Evolutionary conservation across 2,113 vertebrate genomes (phyloP).

Genomic region (Lepisosteus osseus): DNA sequence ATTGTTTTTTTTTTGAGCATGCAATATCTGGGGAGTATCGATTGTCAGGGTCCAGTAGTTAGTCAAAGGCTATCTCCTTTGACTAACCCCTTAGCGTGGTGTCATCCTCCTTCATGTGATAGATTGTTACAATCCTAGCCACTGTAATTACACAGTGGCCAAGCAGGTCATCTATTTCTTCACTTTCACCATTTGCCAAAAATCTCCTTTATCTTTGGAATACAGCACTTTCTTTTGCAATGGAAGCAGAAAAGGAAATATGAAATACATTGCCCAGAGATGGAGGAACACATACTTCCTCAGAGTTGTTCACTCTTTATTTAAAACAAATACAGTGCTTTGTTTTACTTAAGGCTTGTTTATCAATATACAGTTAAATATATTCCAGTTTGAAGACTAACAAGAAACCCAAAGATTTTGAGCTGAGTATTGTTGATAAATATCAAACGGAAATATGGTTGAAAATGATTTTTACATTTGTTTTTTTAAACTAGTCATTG

Average conservation of each 20-base stretch:
- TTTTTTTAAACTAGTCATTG: too few species aligned
- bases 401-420: too few species aligned
- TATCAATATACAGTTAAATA: too few species aligned
- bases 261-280: conserved; percentile 66
- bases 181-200: conserved; percentile 95
- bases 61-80: conserved; percentile 99
- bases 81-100: conserved; percentile 90
- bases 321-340: conserved; percentile 31
- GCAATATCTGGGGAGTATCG: conserved; percentile 92
- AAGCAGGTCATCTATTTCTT: conserved; percentile 97
- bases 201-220: conserved; percentile 92
- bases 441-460: too few species aligned
- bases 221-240: conserved; percentile 85
- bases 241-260: conserved; percentile 81
- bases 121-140: conserved; percentile 95
- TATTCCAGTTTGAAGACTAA: too few species aligned
- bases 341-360: not conserved
- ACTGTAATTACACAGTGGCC: conserved; percentile 95
- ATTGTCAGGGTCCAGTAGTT: conserved; percentile 91
- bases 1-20: conserved; percentile 72
- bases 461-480: too few species aligned
- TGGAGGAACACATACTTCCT: conserved; percentile 27
- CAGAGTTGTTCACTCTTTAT: conserved; percentile 29
- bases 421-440: too few species aligned
- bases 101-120: conserved; percentile 89